phyloP scores from a whole-genome alignment of 2,888 invertebrate genomes.

The Ptychoptera albimana region DNA sequence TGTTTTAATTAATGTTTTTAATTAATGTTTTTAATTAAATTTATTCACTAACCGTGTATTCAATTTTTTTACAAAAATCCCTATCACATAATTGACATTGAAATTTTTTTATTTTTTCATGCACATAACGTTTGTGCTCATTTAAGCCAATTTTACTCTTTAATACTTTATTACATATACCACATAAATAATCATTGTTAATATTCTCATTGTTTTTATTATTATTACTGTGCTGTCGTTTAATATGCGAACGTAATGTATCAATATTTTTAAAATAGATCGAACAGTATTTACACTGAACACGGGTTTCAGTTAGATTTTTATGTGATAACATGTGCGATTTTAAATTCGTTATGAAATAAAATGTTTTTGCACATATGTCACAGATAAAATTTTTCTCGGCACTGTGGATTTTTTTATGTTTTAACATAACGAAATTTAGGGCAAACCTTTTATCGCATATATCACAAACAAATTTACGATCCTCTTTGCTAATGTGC shows the following conservation, averaged over 20 bases:
- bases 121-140: slow-evolving; percentile 11
- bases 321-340: slow-evolving; percentile 8
- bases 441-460: slow-evolving; percentile 12
- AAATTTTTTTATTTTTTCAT: slow-evolving; percentile 8
- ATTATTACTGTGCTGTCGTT: slow-evolving; percentile 7
- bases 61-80: slow-evolving; percentile 9
- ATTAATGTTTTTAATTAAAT: neutral
- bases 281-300: slow-evolving; percentile 10
- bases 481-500: slow-evolving; percentile 10
- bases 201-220: neutral
- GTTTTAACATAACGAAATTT: slow-evolving; percentile 11
- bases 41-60: neutral
- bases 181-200: slow-evolving; percentile 8
- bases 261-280: slow-evolving; percentile 11
- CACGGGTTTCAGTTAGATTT: slow-evolving; percentile 3
- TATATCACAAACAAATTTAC: slow-evolving; percentile 11
- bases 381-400: slow-evolving; percentile 11
- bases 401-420: slow-evolving; percentile 9
- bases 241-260: slow-evolving; percentile 9
- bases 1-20: too few relatives aligned
- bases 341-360: slow-evolving; percentile 6
- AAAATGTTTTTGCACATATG: slow-evolving; percentile 11
- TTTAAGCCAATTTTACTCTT: slow-evolving; percentile 9
- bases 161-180: slow-evolving; percentile 8
- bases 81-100: slow-evolving; percentile 10